Evolutionary conservation across 2,113 vertebrate genomes (phyloP), one percentile per base, ranked within the genome.

Genomic region (Pelvicachromis taeniatus): DNA sequence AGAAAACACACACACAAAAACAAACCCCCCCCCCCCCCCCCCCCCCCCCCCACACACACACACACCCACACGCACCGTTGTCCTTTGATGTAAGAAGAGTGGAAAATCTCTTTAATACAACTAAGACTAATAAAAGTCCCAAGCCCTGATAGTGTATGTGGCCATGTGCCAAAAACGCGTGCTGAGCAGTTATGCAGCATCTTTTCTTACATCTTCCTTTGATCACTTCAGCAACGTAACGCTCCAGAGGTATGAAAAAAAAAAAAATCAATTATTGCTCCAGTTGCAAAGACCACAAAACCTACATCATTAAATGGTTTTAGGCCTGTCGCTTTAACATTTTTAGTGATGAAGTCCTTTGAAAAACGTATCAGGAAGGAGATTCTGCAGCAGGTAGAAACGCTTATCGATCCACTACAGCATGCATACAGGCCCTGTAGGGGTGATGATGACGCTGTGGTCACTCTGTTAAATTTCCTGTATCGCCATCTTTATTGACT

Each of bases 361-460:
- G 2, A 61, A 35, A 61, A 31, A 61, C 58, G 35, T 35, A n/a
- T 61, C 0, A 61, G 31, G 0, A 35, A 61, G 58, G 5, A 61
- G 31, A 61, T 61, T 61, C 58, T 61, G 58, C 31, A 35, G 58
- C 17, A 61, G 58, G 58, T 61, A 61, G 58, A 61, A 61, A 61
- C 7, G 0, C 58, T 61, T 35, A 35, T 61, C 31, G n/a, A 7
- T n/a, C 31, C 35, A 61, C 31, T n/a, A 35, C 58, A 61, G 26
- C 26, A 26, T 26, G 26, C 26, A 26, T 26, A 3, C 26, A 26
- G 26, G 26, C 26, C 26, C 3, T 3, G 26, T 26, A 26, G 26
- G 26, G 26, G 26, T 3, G 26, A 2, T 26, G 26, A 26, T 26
- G 26, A 26, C 26, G 26, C 26, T 26, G 26, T 26, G 26, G 26